These are phyloP conservation scores for Sebastes itinus DNA, from an alignment of 2,797 vertebrate genomes.

Conservation along the genomic window DNA sequence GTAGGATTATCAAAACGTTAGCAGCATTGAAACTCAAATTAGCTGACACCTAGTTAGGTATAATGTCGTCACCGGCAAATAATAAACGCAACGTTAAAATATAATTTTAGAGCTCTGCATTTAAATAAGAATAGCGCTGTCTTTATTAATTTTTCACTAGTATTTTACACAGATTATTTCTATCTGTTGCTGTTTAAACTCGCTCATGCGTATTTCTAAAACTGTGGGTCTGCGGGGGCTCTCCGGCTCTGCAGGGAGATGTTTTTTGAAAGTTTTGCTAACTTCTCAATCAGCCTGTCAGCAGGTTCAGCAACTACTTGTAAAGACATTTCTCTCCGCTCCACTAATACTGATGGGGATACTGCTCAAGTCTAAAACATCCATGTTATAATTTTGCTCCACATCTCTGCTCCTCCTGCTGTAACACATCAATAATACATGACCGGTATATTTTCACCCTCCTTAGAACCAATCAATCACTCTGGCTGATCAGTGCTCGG, in stretches of 20 bases:
- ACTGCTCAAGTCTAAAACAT: slow-evolving; percentile 12
- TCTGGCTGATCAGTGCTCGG: slow-evolving; percentile 28
- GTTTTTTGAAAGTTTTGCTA: neutral
- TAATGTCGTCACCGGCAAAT: no score
- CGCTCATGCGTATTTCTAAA: neutral
- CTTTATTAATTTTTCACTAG: neutral
- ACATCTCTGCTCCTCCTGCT: slow-evolving; percentile 31
- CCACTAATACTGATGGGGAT: neutral
- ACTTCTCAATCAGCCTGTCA: neutral
- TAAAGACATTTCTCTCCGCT: neutral
- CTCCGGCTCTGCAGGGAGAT: neutral
- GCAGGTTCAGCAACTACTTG: neutral
- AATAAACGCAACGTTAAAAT: no score
- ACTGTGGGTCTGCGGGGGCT: neutral
- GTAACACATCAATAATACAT: slow-evolving; percentile 74
- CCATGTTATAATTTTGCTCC: slow-evolving; percentile 36
- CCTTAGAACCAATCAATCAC: slow-evolving; percentile 72
- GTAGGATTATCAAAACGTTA: no score
- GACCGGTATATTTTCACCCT: slow-evolving; percentile 70
- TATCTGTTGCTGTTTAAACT: neutral
- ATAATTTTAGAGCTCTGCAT: neutral
- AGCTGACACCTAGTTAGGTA: no score
- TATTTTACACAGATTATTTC: neutral
- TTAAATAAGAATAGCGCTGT: neutral
- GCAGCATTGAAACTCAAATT: no score